Evolutionary conservation across 2,113 vertebrate species (phyloP).

Genomic region (Scomber colias): DNA sequence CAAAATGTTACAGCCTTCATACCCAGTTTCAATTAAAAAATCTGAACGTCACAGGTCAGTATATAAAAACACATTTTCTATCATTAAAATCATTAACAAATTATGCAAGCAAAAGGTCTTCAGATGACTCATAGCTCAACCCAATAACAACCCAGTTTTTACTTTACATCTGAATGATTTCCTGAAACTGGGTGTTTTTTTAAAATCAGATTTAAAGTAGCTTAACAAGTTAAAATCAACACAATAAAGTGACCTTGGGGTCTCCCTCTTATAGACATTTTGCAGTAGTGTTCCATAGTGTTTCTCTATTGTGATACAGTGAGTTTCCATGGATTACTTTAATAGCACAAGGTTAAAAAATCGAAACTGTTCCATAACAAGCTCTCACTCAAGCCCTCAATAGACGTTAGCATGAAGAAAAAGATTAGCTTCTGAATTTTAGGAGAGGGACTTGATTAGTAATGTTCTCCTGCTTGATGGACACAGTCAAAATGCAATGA

Average conservation of each 20-base stretch:
- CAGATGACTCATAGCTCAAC: background rate
- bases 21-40: background rate
- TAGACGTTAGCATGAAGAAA: background rate
- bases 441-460: slow-evolving; percentile 51
- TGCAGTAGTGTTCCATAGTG: background rate
- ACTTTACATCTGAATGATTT: background rate
- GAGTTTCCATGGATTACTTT: too few relatives aligned
- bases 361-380: background rate
- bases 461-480: slow-evolving; percentile 13
- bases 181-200: slow-evolving; percentile 6
- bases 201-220: background rate
- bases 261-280: background rate
- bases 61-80: background rate
- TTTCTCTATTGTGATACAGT: background rate
- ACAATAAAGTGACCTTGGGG: background rate
- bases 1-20: background rate
- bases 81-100: too few relatives aligned
- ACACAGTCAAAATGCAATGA: slow-evolving; percentile 61
- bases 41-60: background rate
- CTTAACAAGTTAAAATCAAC: slow-evolving; percentile 4
- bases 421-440: slow-evolving; percentile 31
- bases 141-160: too few relatives aligned
- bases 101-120: background rate
- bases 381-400: slow-evolving; percentile 9
- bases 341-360: background rate